Conservation (phyloP, 2,888 invertebrate genomes). For the Pantelozetes paolii region DNA sequence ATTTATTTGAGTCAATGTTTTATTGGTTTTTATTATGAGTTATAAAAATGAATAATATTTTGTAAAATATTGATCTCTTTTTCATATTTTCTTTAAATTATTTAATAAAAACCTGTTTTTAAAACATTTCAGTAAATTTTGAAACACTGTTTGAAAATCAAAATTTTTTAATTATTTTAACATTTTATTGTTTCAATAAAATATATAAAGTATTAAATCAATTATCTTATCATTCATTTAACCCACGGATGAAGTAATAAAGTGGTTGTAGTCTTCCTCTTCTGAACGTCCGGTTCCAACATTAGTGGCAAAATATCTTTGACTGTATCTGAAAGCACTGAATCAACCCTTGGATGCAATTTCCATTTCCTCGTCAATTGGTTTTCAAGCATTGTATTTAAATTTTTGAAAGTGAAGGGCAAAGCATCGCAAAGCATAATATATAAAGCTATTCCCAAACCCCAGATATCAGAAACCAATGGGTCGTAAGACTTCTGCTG, state of each 20-base stretch:
- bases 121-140: too few relatives aligned
- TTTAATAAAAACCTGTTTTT: too few relatives aligned
- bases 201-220: too few relatives aligned
- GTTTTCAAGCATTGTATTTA: neutral
- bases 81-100: too few relatives aligned
- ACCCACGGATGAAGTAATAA: neutral
- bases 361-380: conserved; percentile 21
- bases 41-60: too few relatives aligned
- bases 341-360: neutral
- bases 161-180: too few relatives aligned
- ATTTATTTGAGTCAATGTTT: too few relatives aligned
- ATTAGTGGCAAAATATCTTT: neutral
- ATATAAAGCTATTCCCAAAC: conserved; percentile 23
- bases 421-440: conserved; percentile 17
- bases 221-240: too few relatives aligned
- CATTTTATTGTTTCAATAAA: too few relatives aligned
- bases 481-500: conserved; percentile 6
- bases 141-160: too few relatives aligned
- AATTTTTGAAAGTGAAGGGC: conserved; percentile 1
- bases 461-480: neutral
- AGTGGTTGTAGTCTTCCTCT: neutral
- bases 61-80: too few relatives aligned
- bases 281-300: neutral
- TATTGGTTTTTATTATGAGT: too few relatives aligned
- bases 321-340: neutral